Conservation (phyloP, 2,797 vertebrate species). For the Typhlichthys subterraneus region DNA sequence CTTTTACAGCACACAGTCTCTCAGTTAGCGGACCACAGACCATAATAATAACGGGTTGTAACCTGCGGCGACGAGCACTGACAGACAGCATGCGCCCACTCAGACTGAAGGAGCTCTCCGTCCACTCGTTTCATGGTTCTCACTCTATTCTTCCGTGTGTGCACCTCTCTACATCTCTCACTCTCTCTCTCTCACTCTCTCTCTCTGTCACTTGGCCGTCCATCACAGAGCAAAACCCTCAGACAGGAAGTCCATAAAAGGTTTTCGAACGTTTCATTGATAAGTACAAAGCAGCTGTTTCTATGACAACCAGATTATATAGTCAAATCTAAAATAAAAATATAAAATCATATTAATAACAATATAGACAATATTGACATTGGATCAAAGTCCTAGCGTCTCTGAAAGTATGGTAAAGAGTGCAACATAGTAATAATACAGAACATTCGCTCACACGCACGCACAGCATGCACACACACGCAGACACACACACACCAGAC, state of each 20-base stretch:
- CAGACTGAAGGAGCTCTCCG: not conserved
- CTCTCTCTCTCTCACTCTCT: constrained; percentile 13
- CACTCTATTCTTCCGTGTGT: not conserved
- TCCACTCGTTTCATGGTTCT: not conserved
- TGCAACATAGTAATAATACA: too few relatives aligned
- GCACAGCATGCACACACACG: too few relatives aligned
- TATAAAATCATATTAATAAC: too few relatives aligned
- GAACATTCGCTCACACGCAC: too few relatives aligned
- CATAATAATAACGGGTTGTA: constrained; percentile 46
- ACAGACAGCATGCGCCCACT: constrained; percentile 22
- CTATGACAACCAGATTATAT: constrained; percentile 9
- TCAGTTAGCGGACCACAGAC: constrained; percentile 10
- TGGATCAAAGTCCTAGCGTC: too few relatives aligned
- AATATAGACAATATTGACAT: too few relatives aligned
- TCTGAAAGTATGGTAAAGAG: too few relatives aligned
- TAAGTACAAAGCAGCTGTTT: constrained; percentile 2
- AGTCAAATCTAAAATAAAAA: too few relatives aligned
- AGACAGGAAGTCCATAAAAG: constrained; percentile 47
- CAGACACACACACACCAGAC: too few relatives aligned
- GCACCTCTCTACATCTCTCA: not conserved
- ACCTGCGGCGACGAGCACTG: constrained; percentile 31
- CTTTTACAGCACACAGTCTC: constrained; percentile 4
- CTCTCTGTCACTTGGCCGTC: not conserved
- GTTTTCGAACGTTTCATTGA: constrained; percentile 29
- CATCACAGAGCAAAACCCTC: not conserved